Evolutionary conservation across 2,888 invertebrate genomes (phyloP).

Genomic region (Tipula unca): DNA sequence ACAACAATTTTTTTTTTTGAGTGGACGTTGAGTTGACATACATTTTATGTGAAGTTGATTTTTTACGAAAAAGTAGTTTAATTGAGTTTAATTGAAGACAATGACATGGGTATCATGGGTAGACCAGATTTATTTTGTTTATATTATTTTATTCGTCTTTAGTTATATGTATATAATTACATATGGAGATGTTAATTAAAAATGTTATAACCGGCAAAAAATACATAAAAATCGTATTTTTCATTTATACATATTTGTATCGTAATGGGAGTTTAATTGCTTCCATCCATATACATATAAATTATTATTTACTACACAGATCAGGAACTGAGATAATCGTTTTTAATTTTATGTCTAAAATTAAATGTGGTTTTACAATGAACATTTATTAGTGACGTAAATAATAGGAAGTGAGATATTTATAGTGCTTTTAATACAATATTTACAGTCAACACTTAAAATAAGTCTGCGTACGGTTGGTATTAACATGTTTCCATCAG

Average conservation of each 20-base stretch:
- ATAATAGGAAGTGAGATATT: background rate
- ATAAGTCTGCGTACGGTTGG: too few species aligned
- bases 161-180: too few species aligned
- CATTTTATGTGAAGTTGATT: background rate
- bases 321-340: background rate
- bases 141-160: too few species aligned
- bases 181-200: too few species aligned
- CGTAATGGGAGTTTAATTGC: background rate
- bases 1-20: background rate
- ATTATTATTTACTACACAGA: background rate
- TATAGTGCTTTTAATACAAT: background rate
- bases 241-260: too few species aligned
- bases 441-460: too few species aligned
- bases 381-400: background rate
- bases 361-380: background rate
- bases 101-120: background rate
- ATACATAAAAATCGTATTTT: background rate
- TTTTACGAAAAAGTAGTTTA: background rate
- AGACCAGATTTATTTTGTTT: background rate
- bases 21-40: conserved; percentile 8
- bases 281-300: background rate
- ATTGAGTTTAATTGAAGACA: background rate
- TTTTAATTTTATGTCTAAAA: background rate
- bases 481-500: too few species aligned
- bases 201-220: background rate